Evolutionary conservation across 2,797 vertebrate species (phyloP).

Genomic region (Parauchenoglanis punctatus): DNA sequence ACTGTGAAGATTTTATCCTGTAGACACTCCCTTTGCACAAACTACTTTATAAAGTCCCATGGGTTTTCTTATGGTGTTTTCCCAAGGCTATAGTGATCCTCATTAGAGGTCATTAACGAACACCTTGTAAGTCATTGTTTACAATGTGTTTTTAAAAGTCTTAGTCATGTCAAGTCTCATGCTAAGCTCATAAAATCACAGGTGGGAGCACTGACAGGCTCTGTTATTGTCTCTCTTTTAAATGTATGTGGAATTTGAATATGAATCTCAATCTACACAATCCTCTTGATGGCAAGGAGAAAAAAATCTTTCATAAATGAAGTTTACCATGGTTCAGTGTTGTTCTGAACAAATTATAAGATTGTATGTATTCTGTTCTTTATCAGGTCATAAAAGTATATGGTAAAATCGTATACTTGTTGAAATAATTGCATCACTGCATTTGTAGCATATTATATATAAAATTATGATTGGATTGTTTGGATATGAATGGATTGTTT

Average conservation of each 20-base stretch:
- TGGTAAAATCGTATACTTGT: neutral
- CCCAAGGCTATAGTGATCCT: neutral
- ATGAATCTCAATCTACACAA: neutral
- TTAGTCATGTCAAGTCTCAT: conserved; percentile 2
- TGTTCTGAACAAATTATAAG: neutral
- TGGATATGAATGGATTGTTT: neutral
- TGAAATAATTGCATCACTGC: neutral
- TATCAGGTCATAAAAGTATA: neutral
- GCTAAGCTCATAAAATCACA: neutral
- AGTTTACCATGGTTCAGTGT: neutral
- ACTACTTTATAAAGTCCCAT: conserved; percentile 5
- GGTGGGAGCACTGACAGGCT: neutral
- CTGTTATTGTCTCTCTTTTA: neutral
- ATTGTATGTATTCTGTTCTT: neutral
- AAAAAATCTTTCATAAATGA: neutral
- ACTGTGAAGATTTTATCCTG: conserved; percentile 47
- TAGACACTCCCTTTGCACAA: conserved; percentile 21
- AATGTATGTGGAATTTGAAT: neutral
- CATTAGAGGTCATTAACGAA: conserved; percentile 1
- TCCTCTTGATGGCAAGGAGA: neutral
- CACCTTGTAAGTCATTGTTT: neutral
- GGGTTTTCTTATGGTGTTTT: neutral
- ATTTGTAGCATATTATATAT: neutral
- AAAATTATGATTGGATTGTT: neutral
- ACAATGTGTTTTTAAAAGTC: neutral